Evolutionary conservation across 2,797 vertebrate species (phyloP).

Genomic region (Chloroceryle amazona): DNA sequence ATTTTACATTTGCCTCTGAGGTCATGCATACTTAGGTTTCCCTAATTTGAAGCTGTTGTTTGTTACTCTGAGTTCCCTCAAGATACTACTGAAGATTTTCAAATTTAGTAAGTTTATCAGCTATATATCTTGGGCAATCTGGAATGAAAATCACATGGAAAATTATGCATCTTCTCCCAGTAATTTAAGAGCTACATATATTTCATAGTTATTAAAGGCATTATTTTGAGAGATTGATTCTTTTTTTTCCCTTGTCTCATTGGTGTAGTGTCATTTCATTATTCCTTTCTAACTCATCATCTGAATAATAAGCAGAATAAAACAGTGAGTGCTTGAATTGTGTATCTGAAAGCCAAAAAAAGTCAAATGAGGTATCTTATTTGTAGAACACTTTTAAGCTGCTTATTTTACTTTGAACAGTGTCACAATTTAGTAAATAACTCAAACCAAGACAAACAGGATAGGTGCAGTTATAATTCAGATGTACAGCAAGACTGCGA

Average conservation of each 20-base stretch:
- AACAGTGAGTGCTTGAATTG: not conserved
- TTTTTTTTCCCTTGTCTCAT: not conserved
- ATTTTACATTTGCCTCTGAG: not conserved
- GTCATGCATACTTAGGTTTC: not conserved
- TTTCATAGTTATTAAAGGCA: not conserved
- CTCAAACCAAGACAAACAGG: no score
- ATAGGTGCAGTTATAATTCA: not conserved
- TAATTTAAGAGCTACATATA: not conserved
- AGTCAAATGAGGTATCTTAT: not conserved
- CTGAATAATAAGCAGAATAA: conserved; percentile 12
- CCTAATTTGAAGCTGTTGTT: not conserved
- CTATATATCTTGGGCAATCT: not conserved
- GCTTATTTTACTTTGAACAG: not conserved
- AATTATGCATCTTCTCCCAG: not conserved
- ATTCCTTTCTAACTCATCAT: not conserved
- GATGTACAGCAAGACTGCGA: not conserved
- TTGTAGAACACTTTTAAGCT: not conserved
- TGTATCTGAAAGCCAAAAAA: not conserved
- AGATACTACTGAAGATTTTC: not conserved
- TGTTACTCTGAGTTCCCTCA: not conserved
- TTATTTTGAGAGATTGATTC: conserved; percentile 1
- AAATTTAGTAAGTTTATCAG: not conserved
- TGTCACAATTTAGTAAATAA: no score
- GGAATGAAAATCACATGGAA: not conserved
- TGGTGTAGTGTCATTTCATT: not conserved